Conservation (phyloP, 2,113 vertebrate species). For the Acrocephalus kingi region DNA sequence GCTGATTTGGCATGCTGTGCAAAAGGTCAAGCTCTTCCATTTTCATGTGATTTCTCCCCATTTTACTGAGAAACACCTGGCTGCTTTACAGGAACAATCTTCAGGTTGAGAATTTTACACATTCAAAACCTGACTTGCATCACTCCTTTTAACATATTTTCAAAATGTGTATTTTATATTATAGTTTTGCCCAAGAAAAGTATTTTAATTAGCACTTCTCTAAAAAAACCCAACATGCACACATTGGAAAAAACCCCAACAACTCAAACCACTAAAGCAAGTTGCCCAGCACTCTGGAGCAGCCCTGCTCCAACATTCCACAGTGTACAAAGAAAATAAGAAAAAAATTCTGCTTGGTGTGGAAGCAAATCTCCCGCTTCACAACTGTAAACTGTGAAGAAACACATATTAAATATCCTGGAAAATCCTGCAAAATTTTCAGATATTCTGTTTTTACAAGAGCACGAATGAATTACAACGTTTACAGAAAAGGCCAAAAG, state of each 20-base stretch:
- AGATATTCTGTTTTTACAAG: neutral
- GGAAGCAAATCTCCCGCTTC: neutral
- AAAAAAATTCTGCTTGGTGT: neutral
- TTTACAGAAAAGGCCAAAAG: slow-evolving; percentile 7
- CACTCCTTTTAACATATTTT: neutral
- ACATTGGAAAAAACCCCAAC: neutral
- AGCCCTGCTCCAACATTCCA: slow-evolving; percentile 26
- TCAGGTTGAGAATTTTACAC: neutral
- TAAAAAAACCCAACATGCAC: neutral
- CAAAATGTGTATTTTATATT: slow-evolving; percentile 1
- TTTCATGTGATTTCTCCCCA: neutral
- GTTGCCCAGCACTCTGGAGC: neutral
- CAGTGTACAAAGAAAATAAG: neutral
- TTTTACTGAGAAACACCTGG: neutral
- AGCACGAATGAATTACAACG: neutral
- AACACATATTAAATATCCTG: neutral
- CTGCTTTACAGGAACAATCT: neutral
- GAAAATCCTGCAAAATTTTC: neutral
- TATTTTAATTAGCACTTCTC: slow-evolving; percentile 42
- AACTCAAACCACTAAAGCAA: neutral
- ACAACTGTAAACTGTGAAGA: slow-evolving; percentile 25
- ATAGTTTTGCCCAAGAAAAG: neutral
- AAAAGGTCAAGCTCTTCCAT: slow-evolving; percentile 15
- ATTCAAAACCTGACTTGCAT: neutral
- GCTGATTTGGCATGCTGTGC: neutral